Percentiles rank a stretch among this genome's conserved stretches.
Conservation (phyloP, 1,140 invertebrate species). For the Rhopalosiphum padi region DNA sequence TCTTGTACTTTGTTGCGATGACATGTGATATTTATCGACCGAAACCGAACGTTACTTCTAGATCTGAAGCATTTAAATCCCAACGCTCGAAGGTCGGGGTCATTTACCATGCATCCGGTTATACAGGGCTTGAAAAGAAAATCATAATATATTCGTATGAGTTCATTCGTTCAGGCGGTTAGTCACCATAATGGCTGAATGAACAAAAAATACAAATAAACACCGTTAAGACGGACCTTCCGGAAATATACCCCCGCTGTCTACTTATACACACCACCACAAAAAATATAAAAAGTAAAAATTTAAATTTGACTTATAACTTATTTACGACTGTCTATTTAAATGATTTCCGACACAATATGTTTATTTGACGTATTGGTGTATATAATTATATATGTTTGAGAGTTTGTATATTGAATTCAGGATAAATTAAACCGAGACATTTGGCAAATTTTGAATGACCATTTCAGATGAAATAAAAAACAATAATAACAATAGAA, state of each 20-base stretch:
- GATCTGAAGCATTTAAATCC: background rate
- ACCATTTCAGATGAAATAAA: background rate
- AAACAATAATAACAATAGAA: background rate
- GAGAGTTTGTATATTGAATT: background rate
- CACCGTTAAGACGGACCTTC: background rate
- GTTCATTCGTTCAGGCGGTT: slow-evolving; percentile 29
- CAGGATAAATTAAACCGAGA: background rate
- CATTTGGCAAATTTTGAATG: background rate
- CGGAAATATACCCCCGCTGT: background rate
- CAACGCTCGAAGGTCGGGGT: slow-evolving; percentile 30
- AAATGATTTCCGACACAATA: background rate
- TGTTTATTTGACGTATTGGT: background rate
- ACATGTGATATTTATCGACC: slow-evolving; percentile 11
- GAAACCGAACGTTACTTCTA: background rate
- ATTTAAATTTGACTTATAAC: background rate
- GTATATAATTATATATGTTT: background rate
- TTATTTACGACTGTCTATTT: background rate
- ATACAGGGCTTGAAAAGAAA: background rate
- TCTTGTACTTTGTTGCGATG: background rate
- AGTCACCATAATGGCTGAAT: background rate
- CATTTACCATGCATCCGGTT: slow-evolving; percentile 46
- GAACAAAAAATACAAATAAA: background rate
- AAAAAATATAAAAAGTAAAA: background rate
- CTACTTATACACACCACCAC: background rate
- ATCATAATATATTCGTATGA: background rate